Conservation (phyloP, 2,113 vertebrate species). For the Polypterus senegalus region DNA sequence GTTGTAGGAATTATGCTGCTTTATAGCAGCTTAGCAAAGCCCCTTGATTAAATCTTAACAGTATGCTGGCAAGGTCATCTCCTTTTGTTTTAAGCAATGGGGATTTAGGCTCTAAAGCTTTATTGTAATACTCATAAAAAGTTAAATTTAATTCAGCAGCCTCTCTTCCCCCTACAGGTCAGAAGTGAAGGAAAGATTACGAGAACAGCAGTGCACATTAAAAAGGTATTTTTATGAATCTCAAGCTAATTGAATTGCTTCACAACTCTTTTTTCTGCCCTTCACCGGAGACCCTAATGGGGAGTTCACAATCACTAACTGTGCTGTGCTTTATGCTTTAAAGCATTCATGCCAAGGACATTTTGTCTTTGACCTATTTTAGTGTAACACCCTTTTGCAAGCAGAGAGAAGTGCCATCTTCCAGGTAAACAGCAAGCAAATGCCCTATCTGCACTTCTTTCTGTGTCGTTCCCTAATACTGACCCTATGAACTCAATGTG, state of each 20-base stretch:
- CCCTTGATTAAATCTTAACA: conserved; percentile 22
- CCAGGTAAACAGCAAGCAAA: no score
- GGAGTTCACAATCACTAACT: no score
- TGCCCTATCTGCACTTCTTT: no score
- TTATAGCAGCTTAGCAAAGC: conserved; percentile 26
- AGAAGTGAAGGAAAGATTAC: conserved; percentile 30
- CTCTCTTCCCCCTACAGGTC: conserved; percentile 35
- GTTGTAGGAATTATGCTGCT: conserved; percentile 16
- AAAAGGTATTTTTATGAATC: conserved; percentile 39
- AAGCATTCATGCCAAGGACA: no score
- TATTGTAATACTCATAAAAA: conserved; percentile 23
- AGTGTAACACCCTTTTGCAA: no score
- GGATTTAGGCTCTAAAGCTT: conserved; percentile 15
- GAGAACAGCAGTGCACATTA: conserved; percentile 29
- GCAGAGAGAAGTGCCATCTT: no score
- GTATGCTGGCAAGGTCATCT: conserved; percentile 20
- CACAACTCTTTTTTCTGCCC: no score
- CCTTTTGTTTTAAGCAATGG: conserved; percentile 15
- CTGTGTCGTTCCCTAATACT: no score
- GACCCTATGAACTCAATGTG: no score
- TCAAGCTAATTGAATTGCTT: conserved; percentile 35
- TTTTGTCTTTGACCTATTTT: no score
- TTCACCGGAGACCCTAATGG: no score
- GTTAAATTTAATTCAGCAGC: conserved; percentile 26
- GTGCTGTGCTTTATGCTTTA: no score